Conservation (phyloP, 2,113 vertebrate genomes). For the Rattus rattus region DNA sequence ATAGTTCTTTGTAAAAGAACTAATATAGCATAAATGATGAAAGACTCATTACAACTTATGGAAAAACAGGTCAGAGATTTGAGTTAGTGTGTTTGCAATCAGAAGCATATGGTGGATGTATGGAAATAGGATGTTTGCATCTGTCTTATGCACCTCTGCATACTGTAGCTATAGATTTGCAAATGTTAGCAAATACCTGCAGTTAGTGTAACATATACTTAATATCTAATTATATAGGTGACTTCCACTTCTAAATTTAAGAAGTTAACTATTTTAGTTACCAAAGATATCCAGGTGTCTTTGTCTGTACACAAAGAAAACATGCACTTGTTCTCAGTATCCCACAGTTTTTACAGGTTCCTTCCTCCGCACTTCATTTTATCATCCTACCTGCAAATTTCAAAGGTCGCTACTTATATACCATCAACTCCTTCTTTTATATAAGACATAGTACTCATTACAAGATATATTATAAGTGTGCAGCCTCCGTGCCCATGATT, state of each 20-base stretch:
- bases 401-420: neutral
- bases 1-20: neutral
- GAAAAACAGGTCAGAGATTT: neutral
- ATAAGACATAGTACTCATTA: neutral
- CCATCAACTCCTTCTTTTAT: neutral
- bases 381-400: neutral
- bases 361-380: neutral
- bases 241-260: neutral
- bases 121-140: neutral
- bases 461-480: neutral
- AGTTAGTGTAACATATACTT: neutral
- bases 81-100: neutral
- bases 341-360: too few species aligned
- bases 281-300: neutral
- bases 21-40: neutral
- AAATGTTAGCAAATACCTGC: neutral
- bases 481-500: neutral
- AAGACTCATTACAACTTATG: neutral
- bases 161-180: neutral
- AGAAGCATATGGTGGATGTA: neutral
- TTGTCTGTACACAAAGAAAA: neutral
- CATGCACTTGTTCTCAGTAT: too few species aligned
- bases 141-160: too few species aligned
- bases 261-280: neutral
- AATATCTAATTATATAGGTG: neutral